Evolutionary conservation across 2,888 invertebrate genomes (phyloP), one percentile per base, ranked within the genome.

Genomic region (Sussaba pulchella): DNA sequence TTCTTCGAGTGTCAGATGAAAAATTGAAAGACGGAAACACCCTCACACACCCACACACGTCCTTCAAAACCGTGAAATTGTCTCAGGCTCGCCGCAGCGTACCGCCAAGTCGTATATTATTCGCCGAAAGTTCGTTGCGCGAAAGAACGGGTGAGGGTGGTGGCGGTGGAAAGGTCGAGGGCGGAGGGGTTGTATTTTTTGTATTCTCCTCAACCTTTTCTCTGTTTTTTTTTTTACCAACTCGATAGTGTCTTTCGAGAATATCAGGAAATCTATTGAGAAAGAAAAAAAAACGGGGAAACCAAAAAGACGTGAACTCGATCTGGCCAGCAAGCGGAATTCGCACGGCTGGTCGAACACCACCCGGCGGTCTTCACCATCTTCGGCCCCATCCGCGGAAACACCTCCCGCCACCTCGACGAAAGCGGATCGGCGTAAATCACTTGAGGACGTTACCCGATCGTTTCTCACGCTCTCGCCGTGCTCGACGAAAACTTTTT

Each of bases 341-440:
- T 81, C 74, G 77, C 74, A 67, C 77, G 81, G 77, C 70, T 81
- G 81, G 73, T 74, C 77, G 77, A 66, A 52, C 81, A 70, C 59
- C 77, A 66, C 57, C 59, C 64, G 77, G 59, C 59, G 59, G 66
- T 54, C 26, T 54, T 43, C 47, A 52, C 54, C 39, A 19, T 69
- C 36, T 63, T 70, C 43, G 45, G 6, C 39, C 24, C 69, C 54
- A 31, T 24, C 17, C 36, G 19, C 52, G 41, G 41, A 43, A 31
- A 50, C 54, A 57, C 31, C 54, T 31, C 69, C 63, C 19, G 31
- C 43, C 64, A 50, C 52, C 54, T 31, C 81, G 73, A 59, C 69
- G 73, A 74, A 81, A 81, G 77, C 81, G 81, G 81, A 81, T 81
- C 81, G 81, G 77, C 81, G 77, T 81, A 81, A 81, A 81, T 81